phyloP scores from a whole-genome alignment of 23 tunicate species.

The Trididemnum nubilum region DNA sequence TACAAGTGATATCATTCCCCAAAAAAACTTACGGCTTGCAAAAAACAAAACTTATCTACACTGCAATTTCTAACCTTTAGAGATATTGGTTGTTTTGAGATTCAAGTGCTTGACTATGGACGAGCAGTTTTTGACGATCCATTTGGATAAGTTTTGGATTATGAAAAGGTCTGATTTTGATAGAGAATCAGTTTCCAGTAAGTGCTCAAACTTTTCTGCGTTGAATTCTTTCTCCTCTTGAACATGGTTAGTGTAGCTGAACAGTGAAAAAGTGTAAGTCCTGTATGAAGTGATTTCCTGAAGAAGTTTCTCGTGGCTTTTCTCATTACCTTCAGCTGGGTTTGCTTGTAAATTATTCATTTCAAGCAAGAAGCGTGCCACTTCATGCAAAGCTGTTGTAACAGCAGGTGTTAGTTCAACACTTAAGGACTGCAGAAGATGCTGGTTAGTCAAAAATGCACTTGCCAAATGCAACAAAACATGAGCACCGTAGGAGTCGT shows the following conservation, averaged over 20 bases:
- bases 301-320: neutral
- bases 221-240: neutral
- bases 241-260: neutral
- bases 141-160: neutral
- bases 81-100: no score
- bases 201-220: neutral
- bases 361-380: neutral
- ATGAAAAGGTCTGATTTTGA: neutral
- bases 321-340: neutral
- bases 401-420: neutral
- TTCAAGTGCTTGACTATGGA: no score
- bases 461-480: slow-evolving; percentile 7
- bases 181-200: neutral
- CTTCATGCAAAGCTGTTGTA: slow-evolving; percentile 11
- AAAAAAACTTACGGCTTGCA: no score
- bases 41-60: no score
- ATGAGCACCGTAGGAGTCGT: slow-evolving; percentile 26
- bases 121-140: neutral
- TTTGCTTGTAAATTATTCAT: neutral
- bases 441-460: neutral
- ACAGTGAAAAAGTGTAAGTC: neutral
- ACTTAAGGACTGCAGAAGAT: neutral
- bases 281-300: neutral
- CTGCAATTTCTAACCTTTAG: no score
- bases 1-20: no score